Evolutionary conservation across 2,113 vertebrate species (phyloP), one percentile per base, ranked within the genome.

Genomic region (Mystacornis crossleyi): DNA sequence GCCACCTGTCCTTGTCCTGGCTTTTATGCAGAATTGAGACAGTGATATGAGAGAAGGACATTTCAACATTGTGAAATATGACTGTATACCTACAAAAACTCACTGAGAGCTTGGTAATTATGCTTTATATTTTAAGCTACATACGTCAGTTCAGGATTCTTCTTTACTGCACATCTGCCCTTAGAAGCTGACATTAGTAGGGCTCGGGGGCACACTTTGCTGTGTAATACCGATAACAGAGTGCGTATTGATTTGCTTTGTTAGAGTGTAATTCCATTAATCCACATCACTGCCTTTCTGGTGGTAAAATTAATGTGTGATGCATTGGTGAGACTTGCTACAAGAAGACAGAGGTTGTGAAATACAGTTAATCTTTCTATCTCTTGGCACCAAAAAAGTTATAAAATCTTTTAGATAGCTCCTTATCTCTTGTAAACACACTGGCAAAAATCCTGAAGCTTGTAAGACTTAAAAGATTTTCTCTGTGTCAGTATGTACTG

Each of bases 1-100:
- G 4, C 26, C 14, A 3, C 33, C 36, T 45, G 0, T 29, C 2
- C 29, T 57, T 23, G 40, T 51, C 24, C 7, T 8, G 20, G 5
- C 6, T 48, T 64, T 67, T 42, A 14, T 1, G 26, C 4, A 2
- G 18, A 26, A 24, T 36, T 36, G 29, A 47, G 7, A 2, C 4
- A 10, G 28, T 28, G 26, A 55, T 8, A 2, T 5, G 34, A 29
- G 45, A 83, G 45, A 24, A 25, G 16, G 18, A 34, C 9, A 1
- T 62, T 58, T 84, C 50, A 58, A 3, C 16, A 8, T 50, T 23
- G 29, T 70, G 42, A 73, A 80, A 62, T 42, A 15, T 15, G 13
- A 26, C 18, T 29, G 5, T 57, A 36, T 69, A 26, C 12, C 18
- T 64, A 45, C 12, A 84, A 54, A 84, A 91, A 9, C 18, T 29